Evolutionary conservation across 2,888 invertebrate species (phyloP).

Genomic region (Linyphia triangularis): DNA sequence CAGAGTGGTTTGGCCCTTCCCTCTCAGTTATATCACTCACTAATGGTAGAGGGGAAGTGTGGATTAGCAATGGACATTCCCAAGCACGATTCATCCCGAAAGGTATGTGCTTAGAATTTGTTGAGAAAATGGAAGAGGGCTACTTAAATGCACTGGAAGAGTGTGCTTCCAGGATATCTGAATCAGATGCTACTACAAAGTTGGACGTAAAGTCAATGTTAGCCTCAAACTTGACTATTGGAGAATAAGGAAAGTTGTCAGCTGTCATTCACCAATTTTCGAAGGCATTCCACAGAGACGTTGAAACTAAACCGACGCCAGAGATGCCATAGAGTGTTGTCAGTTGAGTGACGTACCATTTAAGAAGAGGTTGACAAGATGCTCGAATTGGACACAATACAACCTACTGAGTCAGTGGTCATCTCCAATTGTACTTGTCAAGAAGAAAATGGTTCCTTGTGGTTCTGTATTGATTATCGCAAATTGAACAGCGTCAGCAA

Average conservation of each 20-base stretch:
- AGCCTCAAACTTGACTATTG: too few species aligned
- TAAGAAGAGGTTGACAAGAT: too few species aligned
- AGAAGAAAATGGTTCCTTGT: neutral
- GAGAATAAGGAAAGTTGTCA: neutral
- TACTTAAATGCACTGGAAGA: too few species aligned
- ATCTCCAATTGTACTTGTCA: too few species aligned
- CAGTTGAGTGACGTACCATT: neutral
- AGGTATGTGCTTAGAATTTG: too few species aligned
- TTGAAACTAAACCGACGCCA: neutral
- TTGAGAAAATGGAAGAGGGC: too few species aligned
- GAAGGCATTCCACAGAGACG: neutral
- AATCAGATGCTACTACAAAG: too few species aligned
- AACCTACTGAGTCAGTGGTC: constrained; percentile 20
- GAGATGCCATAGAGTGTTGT: neutral
- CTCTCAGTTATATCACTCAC: neutral
- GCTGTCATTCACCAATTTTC: neutral
- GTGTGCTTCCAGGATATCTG: too few species aligned
- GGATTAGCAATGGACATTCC: too few species aligned
- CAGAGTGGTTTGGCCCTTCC: neutral
- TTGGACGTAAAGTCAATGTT: too few species aligned
- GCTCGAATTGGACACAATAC: neutral
- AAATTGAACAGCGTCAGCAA: constrained; percentile 4
- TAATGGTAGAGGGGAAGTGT: too few species aligned
- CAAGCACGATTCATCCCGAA: too few species aligned
- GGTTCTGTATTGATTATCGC: constrained; percentile 2